Conservation (phyloP, 2,888 invertebrate genomes). For the Antheraea yamamai region DNA sequence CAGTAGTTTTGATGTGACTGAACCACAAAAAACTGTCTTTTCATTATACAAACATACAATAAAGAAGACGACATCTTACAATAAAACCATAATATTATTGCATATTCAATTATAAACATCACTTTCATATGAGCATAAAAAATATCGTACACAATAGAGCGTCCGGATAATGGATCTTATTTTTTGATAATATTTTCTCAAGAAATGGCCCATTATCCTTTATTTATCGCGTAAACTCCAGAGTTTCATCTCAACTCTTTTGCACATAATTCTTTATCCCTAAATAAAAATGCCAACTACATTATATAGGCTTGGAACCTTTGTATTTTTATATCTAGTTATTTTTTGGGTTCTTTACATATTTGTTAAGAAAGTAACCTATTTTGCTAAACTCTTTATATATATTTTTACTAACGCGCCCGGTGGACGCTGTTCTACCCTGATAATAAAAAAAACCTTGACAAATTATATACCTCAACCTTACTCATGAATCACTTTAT, state of each 20-base stretch:
- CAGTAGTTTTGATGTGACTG: no score
- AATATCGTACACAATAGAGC: conserved; percentile 40
- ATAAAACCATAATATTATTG: conserved; percentile 1
- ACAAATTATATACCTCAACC: no score
- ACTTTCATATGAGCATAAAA: conserved; percentile 33
- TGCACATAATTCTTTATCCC: conserved; percentile 47
- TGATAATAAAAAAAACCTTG: no score
- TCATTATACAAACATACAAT: not conserved
- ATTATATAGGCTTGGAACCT: conserved; percentile 30
- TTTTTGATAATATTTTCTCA: conserved; percentile 62
- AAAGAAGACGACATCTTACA: not conserved
- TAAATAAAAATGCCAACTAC: conserved; percentile 46
- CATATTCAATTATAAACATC: conserved; percentile 26
- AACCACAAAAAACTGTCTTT: no score
- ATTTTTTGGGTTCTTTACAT: not conserved
- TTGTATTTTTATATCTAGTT: not conserved
- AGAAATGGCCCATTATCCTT: conserved; percentile 66
- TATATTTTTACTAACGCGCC: no score
- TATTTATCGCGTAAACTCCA: conserved; percentile 63
- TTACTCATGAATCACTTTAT: no score
- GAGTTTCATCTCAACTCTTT: conserved; percentile 56
- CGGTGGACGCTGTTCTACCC: no score
- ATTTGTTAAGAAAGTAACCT: not conserved
- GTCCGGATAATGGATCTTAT: conserved; percentile 51
- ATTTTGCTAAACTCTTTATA: no score